A percentile compares a stretch with the other conserved stretches of the same genome.
These are phyloP conservation scores for Drosophila conformis DNA, from an alignment of 2,888 invertebrate genomes.

Conservation along the genomic window DNA sequence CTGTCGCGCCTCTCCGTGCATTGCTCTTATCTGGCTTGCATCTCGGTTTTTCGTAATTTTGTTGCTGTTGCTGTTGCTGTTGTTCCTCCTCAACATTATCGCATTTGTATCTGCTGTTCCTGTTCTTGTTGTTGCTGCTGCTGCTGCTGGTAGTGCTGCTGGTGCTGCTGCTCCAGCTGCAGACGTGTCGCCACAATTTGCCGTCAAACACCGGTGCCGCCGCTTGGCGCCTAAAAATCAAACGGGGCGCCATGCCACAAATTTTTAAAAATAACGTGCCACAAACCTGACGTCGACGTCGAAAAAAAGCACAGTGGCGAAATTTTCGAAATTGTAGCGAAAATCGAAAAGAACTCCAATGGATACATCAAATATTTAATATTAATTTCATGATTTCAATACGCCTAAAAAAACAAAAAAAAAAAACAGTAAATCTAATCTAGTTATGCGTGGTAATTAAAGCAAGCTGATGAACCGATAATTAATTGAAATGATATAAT, in stretches of 20 bases:
- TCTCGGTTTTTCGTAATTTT: slow-evolving; percentile 43
- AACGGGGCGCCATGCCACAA: slow-evolving; percentile 65
- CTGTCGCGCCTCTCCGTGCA: slow-evolving; percentile 54
- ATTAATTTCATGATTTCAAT: not conserved
- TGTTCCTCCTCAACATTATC: slow-evolving; percentile 51
- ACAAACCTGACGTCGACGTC: slow-evolving; percentile 16
- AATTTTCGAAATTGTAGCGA: not conserved
- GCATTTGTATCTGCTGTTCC: slow-evolving; percentile 47
- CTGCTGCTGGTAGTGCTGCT: slow-evolving; percentile 48
- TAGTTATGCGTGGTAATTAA: not conserved
- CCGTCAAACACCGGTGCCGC: slow-evolving; percentile 72
- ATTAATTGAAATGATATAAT: not conserved
- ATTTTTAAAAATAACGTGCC: slow-evolving; percentile 68
- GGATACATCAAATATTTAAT: not conserved
- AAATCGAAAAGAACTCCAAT: not conserved
- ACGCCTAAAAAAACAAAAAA: not conserved
- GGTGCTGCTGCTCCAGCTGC: slow-evolving; percentile 44
- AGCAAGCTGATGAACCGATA: not conserved
- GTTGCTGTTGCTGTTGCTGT: slow-evolving; percentile 23
- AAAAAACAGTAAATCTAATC: not conserved
- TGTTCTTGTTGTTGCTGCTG: slow-evolving; percentile 41
- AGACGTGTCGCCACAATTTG: slow-evolving; percentile 83
- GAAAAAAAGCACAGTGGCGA: slow-evolving; percentile 46
- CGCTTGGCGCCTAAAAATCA: slow-evolving; percentile 78
- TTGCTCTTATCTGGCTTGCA: slow-evolving; percentile 67